Evolutionary conservation across 2,888 invertebrate species (phyloP).

Genomic region (Oscheius sp.): DNA sequence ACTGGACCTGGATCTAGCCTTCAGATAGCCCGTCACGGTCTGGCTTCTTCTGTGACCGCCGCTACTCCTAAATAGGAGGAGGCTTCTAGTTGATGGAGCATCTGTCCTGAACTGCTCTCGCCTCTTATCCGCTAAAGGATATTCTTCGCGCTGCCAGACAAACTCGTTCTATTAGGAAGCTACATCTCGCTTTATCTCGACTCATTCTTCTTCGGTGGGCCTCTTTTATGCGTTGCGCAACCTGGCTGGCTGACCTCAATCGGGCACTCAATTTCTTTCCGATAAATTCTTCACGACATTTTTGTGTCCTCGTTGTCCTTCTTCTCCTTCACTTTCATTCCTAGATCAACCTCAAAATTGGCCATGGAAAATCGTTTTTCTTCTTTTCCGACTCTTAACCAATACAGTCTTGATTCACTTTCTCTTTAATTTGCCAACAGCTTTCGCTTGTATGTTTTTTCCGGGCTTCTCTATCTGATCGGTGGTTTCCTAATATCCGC

Average conservation of each 20-base stretch:
- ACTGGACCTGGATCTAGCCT: too few relatives aligned
- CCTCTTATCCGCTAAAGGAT: slow-evolving; percentile 26
- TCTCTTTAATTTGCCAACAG: slow-evolving; percentile 26
- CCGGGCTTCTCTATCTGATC: slow-evolving; percentile 6
- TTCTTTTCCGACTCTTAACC: slow-evolving; percentile 4
- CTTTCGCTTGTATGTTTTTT: slow-evolving; percentile 10
- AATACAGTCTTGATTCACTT: slow-evolving; percentile 25
- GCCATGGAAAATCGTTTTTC: background rate
- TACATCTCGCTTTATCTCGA: slow-evolving; percentile 36
- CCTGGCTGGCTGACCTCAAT: slow-evolving; percentile 33
- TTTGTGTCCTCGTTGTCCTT: background rate
- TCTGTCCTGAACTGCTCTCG: slow-evolving; percentile 15
- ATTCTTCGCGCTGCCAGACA: slow-evolving; percentile 32
- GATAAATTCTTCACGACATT: background rate
- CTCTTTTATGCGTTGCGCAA: slow-evolving; percentile 36
- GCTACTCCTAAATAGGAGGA: too few relatives aligned
- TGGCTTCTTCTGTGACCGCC: too few relatives aligned
- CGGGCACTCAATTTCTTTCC: slow-evolving; percentile 13
- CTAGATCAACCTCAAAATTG: background rate
- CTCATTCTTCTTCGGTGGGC: slow-evolving; percentile 25
- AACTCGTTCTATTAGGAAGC: slow-evolving; percentile 36
- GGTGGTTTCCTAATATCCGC: slow-evolving; percentile 23
- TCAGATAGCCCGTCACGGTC: too few relatives aligned
- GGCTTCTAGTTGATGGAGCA: background rate
- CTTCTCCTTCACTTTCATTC: background rate